phyloP scores from a whole-genome alignment of 2,113 vertebrate genomes.

The Nothoprocta pentlandii region DNA sequence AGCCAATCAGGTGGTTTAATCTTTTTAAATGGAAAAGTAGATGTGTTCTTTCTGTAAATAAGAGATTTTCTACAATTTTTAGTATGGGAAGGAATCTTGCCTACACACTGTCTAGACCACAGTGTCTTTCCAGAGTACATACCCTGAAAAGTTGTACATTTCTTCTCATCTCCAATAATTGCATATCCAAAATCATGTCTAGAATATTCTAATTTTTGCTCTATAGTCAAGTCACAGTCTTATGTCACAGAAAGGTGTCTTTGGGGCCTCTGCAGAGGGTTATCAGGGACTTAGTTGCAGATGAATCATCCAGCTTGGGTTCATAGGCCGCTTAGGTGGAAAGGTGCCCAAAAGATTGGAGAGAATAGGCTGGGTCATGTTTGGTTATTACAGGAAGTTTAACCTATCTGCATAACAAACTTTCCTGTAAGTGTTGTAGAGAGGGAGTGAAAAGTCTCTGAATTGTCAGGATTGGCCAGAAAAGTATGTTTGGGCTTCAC shows the following conservation, averaged over 20 bases:
- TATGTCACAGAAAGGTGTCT: not conserved
- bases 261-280: not conserved
- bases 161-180: not conserved
- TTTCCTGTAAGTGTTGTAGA: not conserved
- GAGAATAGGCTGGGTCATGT: not conserved
- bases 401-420: not conserved
- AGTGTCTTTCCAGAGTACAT: not conserved
- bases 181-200: not conserved
- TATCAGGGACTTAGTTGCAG: not conserved
- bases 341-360: not conserved
- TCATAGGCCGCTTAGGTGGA: not conserved
- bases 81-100: not conserved
- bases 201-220: not conserved
- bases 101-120: not conserved
- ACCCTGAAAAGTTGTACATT: not conserved
- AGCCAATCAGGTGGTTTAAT: conserved; percentile 91
- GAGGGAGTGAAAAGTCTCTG: not conserved
- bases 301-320: not conserved
- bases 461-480: not conserved
- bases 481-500: not conserved
- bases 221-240: not conserved
- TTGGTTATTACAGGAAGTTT: not conserved
- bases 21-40: conserved; percentile 67
- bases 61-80: conserved; percentile 17
- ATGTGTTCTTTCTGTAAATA: conserved; percentile 26